phyloP scores from a whole-genome alignment of 1,140 invertebrate species.

The Galendromus occidentalis region DNA sequence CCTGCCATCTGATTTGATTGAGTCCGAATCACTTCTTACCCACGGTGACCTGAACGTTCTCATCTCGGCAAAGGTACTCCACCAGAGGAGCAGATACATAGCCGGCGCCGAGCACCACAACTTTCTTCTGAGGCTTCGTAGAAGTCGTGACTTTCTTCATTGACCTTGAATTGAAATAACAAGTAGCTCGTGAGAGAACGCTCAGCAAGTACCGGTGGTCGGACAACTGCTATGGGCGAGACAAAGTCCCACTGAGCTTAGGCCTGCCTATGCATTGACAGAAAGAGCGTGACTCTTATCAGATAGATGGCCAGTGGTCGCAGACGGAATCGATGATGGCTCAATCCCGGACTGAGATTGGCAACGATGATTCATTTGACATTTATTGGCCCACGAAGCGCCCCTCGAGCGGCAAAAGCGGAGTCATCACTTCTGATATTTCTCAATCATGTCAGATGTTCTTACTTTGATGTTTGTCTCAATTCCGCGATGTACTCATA shows the following conservation, averaged over 20 bases:
- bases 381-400: no score
- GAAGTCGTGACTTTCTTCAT: slow-evolving; percentile 18
- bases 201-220: neutral
- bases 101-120: slow-evolving; percentile 81
- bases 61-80: slow-evolving; percentile 71
- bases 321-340: no score
- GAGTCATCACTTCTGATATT: no score
- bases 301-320: no score
- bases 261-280: slow-evolving; percentile 17
- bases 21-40: slow-evolving; percentile 36
- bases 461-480: slow-evolving; percentile 36
- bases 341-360: no score
- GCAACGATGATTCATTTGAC: no score
- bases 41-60: slow-evolving; percentile 54
- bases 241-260: slow-evolving; percentile 20
- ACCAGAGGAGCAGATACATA: slow-evolving; percentile 78
- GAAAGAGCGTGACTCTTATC: slow-evolving; percentile 8
- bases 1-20: neutral
- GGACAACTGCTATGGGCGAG: no score
- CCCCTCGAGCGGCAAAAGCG: no score
- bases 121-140: slow-evolving; percentile 28
- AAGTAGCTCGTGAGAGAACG: neutral
- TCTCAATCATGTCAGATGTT: no score
- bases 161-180: slow-evolving; percentile 14
- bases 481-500: slow-evolving; percentile 89